These are phyloP conservation scores for Microcaecilia unicolor DNA, from an alignment of 2,797 vertebrate species.

Conservation along the genomic window DNA sequence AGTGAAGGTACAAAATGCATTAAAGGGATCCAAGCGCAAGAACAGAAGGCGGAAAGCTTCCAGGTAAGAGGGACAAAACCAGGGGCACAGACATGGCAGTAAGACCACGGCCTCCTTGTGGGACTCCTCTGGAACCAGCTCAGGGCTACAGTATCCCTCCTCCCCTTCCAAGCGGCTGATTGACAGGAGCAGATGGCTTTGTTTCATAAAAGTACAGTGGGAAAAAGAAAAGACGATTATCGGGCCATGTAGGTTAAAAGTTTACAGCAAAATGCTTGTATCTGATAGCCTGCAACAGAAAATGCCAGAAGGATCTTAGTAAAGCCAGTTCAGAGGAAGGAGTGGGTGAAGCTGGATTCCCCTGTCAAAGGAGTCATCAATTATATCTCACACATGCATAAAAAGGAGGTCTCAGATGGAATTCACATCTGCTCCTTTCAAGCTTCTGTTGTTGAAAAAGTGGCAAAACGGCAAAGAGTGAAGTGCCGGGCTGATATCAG, in stretches of 20 bases:
- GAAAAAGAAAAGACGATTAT: constrained; percentile 24
- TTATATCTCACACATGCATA: constrained; percentile 21
- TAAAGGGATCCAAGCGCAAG: too few relatives aligned
- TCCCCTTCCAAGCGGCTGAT: constrained; percentile 19
- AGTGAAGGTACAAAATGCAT: too few relatives aligned
- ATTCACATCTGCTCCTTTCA: constrained; percentile 41
- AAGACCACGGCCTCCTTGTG: too few relatives aligned
- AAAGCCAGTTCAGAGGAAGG: not conserved
- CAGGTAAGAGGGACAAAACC: not conserved
- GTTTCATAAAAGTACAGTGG: constrained; percentile 3
- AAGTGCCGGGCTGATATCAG: not conserved
- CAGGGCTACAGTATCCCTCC: not conserved
- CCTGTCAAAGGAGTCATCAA: constrained; percentile 43
- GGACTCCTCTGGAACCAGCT: too few relatives aligned
- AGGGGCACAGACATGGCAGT: not conserved
- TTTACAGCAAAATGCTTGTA: constrained; percentile 10
- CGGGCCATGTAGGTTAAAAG: constrained; percentile 21
- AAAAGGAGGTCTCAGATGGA: constrained; percentile 44
- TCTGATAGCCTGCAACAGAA: not conserved
- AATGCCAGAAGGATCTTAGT: not conserved
- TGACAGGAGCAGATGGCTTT: constrained; percentile 53
- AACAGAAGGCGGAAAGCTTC: accelerated
- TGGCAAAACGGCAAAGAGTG: not conserved
- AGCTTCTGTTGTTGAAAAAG: not conserved
- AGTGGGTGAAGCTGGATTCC: constrained; percentile 29